Base-by-base conservation (phyloP, 2,888 invertebrate species). In the Dasysyrphus tricinctus region DNA sequence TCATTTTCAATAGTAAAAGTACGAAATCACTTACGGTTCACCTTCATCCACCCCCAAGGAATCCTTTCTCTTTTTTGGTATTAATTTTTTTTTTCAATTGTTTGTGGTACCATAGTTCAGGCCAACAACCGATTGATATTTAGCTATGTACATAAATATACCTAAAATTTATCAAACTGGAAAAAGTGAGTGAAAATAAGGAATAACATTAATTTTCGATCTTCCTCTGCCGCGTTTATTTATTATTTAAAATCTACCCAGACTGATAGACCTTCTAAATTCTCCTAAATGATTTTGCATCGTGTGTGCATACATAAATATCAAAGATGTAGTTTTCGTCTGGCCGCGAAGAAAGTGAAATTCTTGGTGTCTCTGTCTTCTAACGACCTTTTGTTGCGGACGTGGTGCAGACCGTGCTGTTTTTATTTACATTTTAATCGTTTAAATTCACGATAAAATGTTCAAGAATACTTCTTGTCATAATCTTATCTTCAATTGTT, bases 41-140 rank as follows among this genome's bases (percentile, higher is more conserved):
- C 24, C 9, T 24, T 19, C 9, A 37, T 3, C n/a, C 69, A 8
- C 12, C 47, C 74, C 14, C 37, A 44, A 9, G 8, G 14, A 61
- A 72, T 80, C 80, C 84, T 76, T 84, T 84, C 80, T 76, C 84
- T 80, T 76, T 84, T 9, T 72, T 59, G 19, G 32, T 59, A 12
- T 59, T 59, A 12, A 4, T 16, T 14, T 14, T 59, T 34, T 19
- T n/a, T 4, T 32, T 32, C 6, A 9, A 29, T 24, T 14, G n/a
- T 29, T 47, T 32, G 32, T 65, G 32, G 32, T 37, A 51, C 37
- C 51, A 69, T 9, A 61, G 6, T 5, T 61, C 9, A 16, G 16
- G 5, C 34, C 34, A 57, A 16, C 16, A 56, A 56, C 32, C 8
- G 1, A 34, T 56, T 32, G 0, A 47, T 47, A 32, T 24, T n/a